Evolutionary conservation across 2,888 invertebrate species (phyloP).

Genomic region (Limenitis camilla): DNA sequence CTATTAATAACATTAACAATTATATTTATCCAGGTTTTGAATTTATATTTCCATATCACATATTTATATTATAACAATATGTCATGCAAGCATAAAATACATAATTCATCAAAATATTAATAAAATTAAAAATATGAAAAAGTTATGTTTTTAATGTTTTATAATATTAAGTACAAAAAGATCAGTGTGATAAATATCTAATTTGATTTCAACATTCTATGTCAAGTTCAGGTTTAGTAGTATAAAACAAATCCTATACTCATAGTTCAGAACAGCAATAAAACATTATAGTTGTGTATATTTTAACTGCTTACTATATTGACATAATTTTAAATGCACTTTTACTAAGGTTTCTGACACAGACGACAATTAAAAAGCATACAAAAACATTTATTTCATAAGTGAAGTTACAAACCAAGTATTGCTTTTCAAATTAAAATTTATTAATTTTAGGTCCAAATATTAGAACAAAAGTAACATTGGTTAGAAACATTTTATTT

Average conservation of each 20-base stretch:
- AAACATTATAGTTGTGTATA: constrained; percentile 27
- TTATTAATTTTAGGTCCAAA: constrained; percentile 6
- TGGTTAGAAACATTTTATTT: constrained; percentile 25
- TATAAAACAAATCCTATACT: neutral
- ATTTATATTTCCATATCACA: too few relatives aligned
- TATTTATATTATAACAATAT: too few relatives aligned
- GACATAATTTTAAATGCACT: constrained; percentile 53
- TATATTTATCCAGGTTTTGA: too few relatives aligned
- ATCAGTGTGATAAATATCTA: too few relatives aligned
- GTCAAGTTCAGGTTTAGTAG: too few relatives aligned
- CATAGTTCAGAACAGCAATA: neutral
- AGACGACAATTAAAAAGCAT: constrained; percentile 45
- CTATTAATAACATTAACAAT: too few relatives aligned
- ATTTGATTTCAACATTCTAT: too few relatives aligned
- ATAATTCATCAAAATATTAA: too few relatives aligned
- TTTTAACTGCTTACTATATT: constrained; percentile 53
- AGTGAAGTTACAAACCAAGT: constrained; percentile 27
- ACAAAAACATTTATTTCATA: constrained; percentile 32
- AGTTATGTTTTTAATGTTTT: too few relatives aligned
- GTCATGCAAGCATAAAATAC: too few relatives aligned
- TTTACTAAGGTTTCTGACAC: constrained; percentile 44
- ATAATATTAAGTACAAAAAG: too few relatives aligned
- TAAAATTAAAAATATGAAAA: too few relatives aligned
- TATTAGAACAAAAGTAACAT: constrained; percentile 16
- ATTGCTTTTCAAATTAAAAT: constrained; percentile 11